phyloP scores from a whole-genome alignment of 2,797 vertebrate genomes.

The Paratrypauchen microcephalus region DNA sequence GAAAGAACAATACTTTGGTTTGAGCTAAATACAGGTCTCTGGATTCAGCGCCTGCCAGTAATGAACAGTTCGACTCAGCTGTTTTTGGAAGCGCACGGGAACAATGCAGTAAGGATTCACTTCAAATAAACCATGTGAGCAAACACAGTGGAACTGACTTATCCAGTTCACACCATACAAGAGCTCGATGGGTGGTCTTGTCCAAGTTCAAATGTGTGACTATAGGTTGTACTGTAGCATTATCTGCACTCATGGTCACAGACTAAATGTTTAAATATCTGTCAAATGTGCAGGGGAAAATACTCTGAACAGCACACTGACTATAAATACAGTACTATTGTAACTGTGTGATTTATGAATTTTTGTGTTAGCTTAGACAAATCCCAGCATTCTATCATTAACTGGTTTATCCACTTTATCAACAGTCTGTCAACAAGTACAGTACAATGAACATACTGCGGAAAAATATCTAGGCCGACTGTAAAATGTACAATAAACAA shows the following conservation, averaged over 20 bases:
- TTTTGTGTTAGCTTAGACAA: slow-evolving; percentile 14
- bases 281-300: slow-evolving; percentile 6
- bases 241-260: neutral
- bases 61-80: slow-evolving; percentile 53
- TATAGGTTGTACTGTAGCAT: slow-evolving; percentile 1
- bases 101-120: slow-evolving; percentile 48
- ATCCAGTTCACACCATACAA: neutral
- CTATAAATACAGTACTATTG: neutral
- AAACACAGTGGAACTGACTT: slow-evolving; percentile 14
- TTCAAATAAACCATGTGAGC: slow-evolving; percentile 26
- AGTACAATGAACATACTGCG: neutral
- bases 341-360: slow-evolving; percentile 4
- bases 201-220: slow-evolving; percentile 11
- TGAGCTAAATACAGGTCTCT: slow-evolving; percentile 62
- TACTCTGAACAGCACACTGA: slow-evolving; percentile 7
- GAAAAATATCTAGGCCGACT: too few relatives aligned
- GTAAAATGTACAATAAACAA: neutral
- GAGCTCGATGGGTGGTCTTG: slow-evolving; percentile 2
- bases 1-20: slow-evolving; percentile 74
- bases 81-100: slow-evolving; percentile 46
- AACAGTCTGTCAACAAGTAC: neutral
- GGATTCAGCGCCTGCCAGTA: slow-evolving; percentile 40
- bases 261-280: slow-evolving; percentile 9
- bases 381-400: slow-evolving; percentile 13
- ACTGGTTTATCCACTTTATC: slow-evolving; percentile 4